These are phyloP conservation scores for Emberiza fucata DNA, from an alignment of 2,113 vertebrate species.

Conservation along the genomic window DNA sequence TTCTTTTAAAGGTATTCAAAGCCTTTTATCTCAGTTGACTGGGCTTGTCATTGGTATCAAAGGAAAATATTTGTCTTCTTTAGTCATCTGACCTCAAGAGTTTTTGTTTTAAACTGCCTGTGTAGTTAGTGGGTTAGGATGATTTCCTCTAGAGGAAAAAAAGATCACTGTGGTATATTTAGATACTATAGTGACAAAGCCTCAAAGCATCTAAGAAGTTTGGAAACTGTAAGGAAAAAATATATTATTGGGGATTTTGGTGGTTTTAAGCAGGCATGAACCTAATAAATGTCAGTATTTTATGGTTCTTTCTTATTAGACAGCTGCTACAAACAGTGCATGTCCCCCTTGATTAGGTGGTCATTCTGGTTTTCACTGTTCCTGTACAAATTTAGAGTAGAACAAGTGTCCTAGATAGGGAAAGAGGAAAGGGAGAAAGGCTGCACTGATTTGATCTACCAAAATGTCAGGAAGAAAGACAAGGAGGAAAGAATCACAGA, in stretches of 20 bases:
- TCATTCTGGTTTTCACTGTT: neutral
- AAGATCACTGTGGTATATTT: neutral
- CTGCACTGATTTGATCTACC: neutral
- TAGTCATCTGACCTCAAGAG: conserved; percentile 23
- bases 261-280: neutral
- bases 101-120: neutral
- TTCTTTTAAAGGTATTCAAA: neutral
- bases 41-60: neutral
- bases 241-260: neutral
- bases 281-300: neutral
- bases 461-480: neutral
- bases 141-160: neutral
- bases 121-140: neutral
- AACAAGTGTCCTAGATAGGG: neutral
- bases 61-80: conserved; percentile 42
- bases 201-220: neutral
- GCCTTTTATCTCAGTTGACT: conserved; percentile 10
- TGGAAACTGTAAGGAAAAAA: neutral
- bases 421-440: neutral
- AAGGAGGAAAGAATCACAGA: neutral
- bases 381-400: neutral
- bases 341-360: neutral
- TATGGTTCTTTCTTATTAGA: neutral
- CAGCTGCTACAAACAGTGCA: neutral
- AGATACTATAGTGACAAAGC: neutral